Evolutionary conservation across 35 echinoderm and acorn worm genomes (phyloP).

Genomic region (Anneissia japonica): DNA sequence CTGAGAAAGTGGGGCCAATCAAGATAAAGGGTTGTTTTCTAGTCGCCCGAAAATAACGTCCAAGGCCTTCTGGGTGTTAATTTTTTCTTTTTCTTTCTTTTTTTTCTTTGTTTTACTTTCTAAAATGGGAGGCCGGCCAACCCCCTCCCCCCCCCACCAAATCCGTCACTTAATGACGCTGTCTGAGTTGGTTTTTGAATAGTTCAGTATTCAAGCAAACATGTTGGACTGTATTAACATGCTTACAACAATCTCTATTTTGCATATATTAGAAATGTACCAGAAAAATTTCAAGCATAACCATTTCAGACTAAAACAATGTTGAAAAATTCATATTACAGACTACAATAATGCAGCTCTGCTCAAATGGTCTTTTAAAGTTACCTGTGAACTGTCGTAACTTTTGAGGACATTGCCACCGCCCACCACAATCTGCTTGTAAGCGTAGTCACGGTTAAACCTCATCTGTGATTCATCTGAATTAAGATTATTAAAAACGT

Average conservation of each 20-base stretch:
- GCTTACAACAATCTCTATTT: background rate
- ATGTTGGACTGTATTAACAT: background rate
- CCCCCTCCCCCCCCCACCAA: no score
- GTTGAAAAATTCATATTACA: background rate
- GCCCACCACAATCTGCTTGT: conserved; percentile 49
- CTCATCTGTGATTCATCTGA: background rate
- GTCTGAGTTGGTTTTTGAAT: no score
- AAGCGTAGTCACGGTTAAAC: conserved; percentile 46
- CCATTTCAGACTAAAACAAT: background rate
- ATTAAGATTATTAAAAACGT: no score
- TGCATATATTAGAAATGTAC: background rate
- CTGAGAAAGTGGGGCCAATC: no score
- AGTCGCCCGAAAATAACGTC: no score
- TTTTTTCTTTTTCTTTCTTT: no score
- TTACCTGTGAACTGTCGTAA: conserved; percentile 81
- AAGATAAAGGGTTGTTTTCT: no score
- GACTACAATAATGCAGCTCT: background rate
- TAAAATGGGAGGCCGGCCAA: no score
- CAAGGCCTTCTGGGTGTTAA: no score
- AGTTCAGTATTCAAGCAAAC: background rate
- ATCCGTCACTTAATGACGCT: no score
- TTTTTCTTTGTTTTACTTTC: no score
- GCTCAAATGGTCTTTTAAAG: no score
- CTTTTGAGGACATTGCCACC: conserved; percentile 63
- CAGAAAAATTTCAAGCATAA: background rate